phyloP scores from a whole-genome alignment of 1,140 invertebrate species.

The Epicauta chinensis region DNA sequence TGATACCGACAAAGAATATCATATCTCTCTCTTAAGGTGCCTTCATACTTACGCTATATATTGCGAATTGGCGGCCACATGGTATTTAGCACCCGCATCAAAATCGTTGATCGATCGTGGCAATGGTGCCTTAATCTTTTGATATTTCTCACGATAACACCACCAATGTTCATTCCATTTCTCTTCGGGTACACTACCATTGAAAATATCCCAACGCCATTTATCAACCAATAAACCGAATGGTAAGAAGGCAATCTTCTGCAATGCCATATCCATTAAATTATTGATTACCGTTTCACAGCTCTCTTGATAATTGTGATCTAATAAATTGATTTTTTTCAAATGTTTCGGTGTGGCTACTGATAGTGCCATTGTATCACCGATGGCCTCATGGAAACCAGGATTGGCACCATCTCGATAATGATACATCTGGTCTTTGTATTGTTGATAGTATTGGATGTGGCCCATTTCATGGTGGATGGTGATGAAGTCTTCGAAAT shows the following conservation, averaged over 20 bases:
- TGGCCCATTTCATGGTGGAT: slow-evolving; percentile 89
- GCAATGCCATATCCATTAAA: slow-evolving; percentile 52
- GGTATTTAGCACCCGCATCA: slow-evolving; percentile 80
- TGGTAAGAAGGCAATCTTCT: slow-evolving; percentile 83
- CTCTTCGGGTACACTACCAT: slow-evolving; percentile 58
- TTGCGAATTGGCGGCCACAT: slow-evolving; percentile 73
- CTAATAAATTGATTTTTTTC: slow-evolving; percentile 62
- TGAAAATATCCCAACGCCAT: slow-evolving; percentile 84
- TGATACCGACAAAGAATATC: too few species aligned
- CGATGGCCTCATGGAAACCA: slow-evolving; percentile 89
- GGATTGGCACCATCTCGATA: slow-evolving; percentile 75
- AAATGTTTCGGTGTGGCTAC: slow-evolving; percentile 76
- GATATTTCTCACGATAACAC: slow-evolving; percentile 63
- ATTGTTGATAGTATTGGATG: slow-evolving; percentile 79
- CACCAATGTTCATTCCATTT: slow-evolving; percentile 76
- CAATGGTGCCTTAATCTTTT: slow-evolving; percentile 73
- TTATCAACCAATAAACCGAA: slow-evolving; percentile 81
- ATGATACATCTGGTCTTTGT: slow-evolving; percentile 64
- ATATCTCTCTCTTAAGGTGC: too few species aligned
- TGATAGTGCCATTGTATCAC: slow-evolving; percentile 79
- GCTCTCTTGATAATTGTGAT: slow-evolving; percentile 47
- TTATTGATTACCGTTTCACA: slow-evolving; percentile 37
- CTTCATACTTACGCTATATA: slow-evolving; percentile 61
- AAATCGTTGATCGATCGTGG: slow-evolving; percentile 73
- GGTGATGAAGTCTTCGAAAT: slow-evolving; percentile 66